Evolutionary conservation across 92 coral and sea anemone species (phyloP).

Genomic region (Palythoa caribaeorum): DNA sequence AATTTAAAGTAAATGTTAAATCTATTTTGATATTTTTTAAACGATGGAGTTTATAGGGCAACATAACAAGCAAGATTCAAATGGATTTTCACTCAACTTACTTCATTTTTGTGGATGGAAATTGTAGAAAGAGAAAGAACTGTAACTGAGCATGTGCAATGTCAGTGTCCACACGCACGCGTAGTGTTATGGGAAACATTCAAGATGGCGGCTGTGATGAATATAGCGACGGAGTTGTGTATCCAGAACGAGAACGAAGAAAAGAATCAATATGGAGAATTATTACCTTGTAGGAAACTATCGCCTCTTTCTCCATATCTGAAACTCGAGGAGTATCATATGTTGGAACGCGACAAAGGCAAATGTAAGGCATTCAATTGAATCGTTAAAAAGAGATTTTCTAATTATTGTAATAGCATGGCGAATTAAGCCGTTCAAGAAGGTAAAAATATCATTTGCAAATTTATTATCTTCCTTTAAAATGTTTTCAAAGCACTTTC

Average conservation of each 20-base stretch:
- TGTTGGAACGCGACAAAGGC: constrained; percentile 70
- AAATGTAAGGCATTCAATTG: constrained; percentile 48
- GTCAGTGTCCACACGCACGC: not conserved
- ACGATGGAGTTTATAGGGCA: not conserved
- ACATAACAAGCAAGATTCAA: constrained; percentile 54
- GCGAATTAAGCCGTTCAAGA: too few species aligned
- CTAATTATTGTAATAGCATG: too few species aligned
- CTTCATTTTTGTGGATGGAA: constrained; percentile 80
- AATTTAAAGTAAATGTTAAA: not conserved
- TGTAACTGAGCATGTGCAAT: constrained; percentile 53
- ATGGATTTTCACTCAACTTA: constrained; percentile 75
- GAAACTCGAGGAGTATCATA: constrained; percentile 64
- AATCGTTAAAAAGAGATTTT: too few species aligned
- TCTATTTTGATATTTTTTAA: not conserved
- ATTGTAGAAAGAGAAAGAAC: constrained; percentile 64
- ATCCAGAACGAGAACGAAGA: constrained; percentile 49
- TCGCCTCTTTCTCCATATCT: constrained; percentile 69
- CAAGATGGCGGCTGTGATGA: constrained; percentile 74
- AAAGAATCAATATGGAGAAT: constrained; percentile 45
- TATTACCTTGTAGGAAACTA: constrained; percentile 66
- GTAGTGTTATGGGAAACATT: constrained; percentile 59
- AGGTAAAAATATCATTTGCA: too few species aligned
- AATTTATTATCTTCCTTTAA: too few species aligned
- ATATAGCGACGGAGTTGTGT: constrained; percentile 52
- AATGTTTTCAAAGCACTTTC: too few species aligned